Conservation (phyloP, 2,113 vertebrate species). For the Oryzias melastigma region DNA sequence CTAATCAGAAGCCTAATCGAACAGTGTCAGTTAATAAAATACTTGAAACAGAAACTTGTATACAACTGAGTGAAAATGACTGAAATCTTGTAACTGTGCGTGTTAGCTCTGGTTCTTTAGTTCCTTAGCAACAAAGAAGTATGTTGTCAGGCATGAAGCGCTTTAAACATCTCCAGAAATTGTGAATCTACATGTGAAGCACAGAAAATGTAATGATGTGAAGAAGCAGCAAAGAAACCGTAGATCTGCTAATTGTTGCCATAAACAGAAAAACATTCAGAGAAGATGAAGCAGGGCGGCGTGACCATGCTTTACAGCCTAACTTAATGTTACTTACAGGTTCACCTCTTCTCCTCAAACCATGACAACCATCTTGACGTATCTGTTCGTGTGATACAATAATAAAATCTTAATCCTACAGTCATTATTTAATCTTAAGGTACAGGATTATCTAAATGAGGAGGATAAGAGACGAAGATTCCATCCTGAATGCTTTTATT, state of each 20-base stretch:
- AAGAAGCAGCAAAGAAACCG: not conserved
- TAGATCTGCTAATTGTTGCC: too few relatives aligned
- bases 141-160: too few relatives aligned
- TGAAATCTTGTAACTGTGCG: too few relatives aligned
- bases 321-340: slow-evolving; percentile 61
- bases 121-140: too few relatives aligned
- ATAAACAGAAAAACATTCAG: too few relatives aligned
- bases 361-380: slow-evolving; percentile 67
- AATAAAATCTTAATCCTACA: slow-evolving; percentile 41
- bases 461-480: too few relatives aligned
- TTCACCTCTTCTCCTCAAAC: slow-evolving; percentile 67
- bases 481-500: too few relatives aligned
- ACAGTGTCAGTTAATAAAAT: not conserved
- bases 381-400: slow-evolving; percentile 72
- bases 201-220: not conserved
- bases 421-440: not conserved
- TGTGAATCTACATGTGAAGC: not conserved
- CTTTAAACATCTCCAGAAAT: not conserved
- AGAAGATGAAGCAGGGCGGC: slow-evolving; percentile 12
- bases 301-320: slow-evolving; percentile 30
- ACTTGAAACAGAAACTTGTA: slow-evolving; percentile 4
- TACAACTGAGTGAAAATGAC: too few relatives aligned
- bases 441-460: not conserved
- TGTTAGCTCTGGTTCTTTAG: too few relatives aligned
- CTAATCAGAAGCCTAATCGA: not conserved